Evolutionary conservation across 2,797 vertebrate species (phyloP).

Genomic region (Pseudochirops corinnae): DNA sequence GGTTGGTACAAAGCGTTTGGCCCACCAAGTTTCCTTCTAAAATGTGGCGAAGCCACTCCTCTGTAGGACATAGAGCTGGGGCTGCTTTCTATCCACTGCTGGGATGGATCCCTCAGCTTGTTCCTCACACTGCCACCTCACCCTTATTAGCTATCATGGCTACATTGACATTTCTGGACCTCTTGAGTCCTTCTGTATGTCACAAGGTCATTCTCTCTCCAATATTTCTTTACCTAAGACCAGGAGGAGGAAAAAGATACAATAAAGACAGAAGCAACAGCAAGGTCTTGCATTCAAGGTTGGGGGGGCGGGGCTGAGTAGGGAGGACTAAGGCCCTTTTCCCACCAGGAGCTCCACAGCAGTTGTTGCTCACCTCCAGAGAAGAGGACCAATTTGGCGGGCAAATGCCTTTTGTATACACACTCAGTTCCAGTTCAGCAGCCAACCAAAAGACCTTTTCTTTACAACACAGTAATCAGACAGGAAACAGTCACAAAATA

Average conservation of each 20-base stretch:
- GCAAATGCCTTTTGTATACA: background rate
- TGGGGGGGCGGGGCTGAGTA: background rate
- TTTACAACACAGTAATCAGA: background rate
- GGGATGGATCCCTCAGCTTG: background rate
- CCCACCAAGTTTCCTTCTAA: background rate
- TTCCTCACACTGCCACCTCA: background rate
- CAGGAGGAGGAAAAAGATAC: background rate
- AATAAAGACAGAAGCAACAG: background rate
- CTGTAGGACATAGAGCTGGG: background rate
- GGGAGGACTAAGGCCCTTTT: background rate
- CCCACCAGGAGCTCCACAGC: background rate
- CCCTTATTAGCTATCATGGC: background rate
- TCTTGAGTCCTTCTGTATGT: background rate
- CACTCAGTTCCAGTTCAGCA: background rate
- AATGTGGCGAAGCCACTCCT: background rate
- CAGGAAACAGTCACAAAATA: background rate
- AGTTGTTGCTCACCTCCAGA: background rate
- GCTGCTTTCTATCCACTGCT: background rate
- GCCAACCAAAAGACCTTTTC: background rate
- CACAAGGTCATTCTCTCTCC: background rate
- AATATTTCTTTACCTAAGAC: background rate
- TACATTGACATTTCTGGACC: background rate
- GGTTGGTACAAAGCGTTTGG: background rate
- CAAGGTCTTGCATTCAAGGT: background rate
- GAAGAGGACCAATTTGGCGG: background rate